A percentile compares a stretch with the other conserved stretches of the same genome.
Conservation (phyloP, 2,888 invertebrate species). For the Hartigia nigra region DNA sequence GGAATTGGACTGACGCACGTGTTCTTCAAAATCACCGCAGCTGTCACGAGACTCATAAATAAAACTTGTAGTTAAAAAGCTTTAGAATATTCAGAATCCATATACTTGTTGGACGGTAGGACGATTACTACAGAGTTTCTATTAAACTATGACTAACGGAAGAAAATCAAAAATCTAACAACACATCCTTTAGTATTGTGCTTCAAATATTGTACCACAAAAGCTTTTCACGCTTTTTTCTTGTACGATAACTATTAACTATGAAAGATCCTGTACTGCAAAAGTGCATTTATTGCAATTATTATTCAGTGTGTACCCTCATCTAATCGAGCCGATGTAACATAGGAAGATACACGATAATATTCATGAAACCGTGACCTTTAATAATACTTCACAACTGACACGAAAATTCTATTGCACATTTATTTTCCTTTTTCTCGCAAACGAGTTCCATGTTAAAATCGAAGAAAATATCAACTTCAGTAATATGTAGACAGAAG, state of each 20-base stretch:
- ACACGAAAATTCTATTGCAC: neutral
- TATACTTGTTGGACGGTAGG: neutral
- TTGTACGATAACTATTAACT: neutral
- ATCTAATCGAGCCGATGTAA: neutral
- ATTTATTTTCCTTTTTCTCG: neutral
- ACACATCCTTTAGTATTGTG: neutral
- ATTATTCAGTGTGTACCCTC: neutral
- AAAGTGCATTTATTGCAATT: neutral
- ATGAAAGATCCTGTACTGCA: neutral
- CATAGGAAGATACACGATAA: neutral
- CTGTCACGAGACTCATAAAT: constrained; percentile 20
- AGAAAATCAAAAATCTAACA: neutral
- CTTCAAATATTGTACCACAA: neutral
- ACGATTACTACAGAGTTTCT: neutral
- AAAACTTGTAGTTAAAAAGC: constrained; percentile 1
- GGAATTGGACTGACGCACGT: constrained; percentile 14
- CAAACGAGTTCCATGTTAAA: neutral
- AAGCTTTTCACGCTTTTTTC: neutral
- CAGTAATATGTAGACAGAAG: neutral
- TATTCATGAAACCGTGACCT: neutral
- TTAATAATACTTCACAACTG: neutral
- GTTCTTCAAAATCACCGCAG: constrained; percentile 16
- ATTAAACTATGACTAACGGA: neutral
- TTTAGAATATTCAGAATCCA: neutral
- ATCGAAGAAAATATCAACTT: neutral